phyloP scores from a whole-genome alignment of 92 coral and sea anemone species.

The Phenganax marumi region DNA sequence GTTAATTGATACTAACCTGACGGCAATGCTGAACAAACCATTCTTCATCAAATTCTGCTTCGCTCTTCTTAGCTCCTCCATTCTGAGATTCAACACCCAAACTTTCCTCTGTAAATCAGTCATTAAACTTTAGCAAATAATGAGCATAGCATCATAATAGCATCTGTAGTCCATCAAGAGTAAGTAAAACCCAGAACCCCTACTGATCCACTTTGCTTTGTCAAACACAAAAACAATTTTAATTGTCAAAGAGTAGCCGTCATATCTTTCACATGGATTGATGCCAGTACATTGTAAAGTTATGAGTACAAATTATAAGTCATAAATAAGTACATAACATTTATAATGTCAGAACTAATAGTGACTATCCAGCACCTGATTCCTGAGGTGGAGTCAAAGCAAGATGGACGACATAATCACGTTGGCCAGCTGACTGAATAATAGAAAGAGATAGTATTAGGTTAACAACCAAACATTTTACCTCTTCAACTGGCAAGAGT shows the following conservation, averaged over 20 bases:
- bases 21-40: slow-evolving; percentile 91
- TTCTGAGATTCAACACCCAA: slow-evolving; percentile 16
- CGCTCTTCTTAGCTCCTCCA: slow-evolving; percentile 9
- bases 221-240: no score
- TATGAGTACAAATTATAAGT: neutral
- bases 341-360: neutral
- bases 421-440: slow-evolving; percentile 66
- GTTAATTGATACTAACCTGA: slow-evolving; percentile 60
- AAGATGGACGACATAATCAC: slow-evolving; percentile 72
- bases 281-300: no score
- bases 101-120: neutral
- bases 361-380: neutral
- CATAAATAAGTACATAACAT: neutral
- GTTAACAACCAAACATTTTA: neutral
- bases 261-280: no score
- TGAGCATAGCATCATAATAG: no score
- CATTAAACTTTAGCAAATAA: no score
- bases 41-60: slow-evolving; percentile 65
- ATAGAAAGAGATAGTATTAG: neutral
- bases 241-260: no score
- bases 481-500: no score
- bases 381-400: slow-evolving; percentile 82
- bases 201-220: no score
- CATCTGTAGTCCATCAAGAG: no score
- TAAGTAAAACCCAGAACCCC: no score